A percentile compares a stretch with the other conserved stretches of the same genome.
Evolutionary conservation across 2,888 invertebrate genomes (phyloP).

Genomic region (Dynastes tityus): DNA sequence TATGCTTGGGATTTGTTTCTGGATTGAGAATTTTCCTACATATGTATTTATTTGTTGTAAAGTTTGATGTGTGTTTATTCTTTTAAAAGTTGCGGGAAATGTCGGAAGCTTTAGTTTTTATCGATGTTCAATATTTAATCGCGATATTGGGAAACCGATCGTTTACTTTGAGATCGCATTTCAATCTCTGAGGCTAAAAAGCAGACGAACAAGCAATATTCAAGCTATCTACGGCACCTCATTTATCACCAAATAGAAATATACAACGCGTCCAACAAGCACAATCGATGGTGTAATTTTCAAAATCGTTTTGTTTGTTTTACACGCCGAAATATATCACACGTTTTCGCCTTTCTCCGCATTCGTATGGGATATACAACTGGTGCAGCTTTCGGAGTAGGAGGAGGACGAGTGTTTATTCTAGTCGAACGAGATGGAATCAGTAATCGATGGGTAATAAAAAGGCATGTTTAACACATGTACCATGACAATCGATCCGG

Average conservation of each 20-base stretch:
- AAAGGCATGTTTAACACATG: conserved; percentile 33
- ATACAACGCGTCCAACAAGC: not conserved
- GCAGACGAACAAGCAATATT: not conserved
- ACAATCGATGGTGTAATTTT: not conserved
- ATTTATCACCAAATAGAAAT: conserved; percentile 14
- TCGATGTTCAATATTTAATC: not conserved
- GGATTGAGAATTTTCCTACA: too few species aligned
- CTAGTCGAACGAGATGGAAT: conserved; percentile 21
- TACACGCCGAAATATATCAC: not conserved
- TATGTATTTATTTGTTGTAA: too few species aligned
- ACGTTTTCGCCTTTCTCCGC: not conserved
- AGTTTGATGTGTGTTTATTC: too few species aligned
- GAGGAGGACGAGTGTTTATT: conserved; percentile 26
- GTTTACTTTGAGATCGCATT: not conserved
- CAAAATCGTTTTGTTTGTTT: conserved; percentile 14
- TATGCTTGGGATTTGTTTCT: too few species aligned
- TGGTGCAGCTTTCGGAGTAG: conserved; percentile 5
- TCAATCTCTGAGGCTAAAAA: not conserved
- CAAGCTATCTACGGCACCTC: not conserved
- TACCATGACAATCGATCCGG: conserved; percentile 30
- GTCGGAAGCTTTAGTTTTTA: too few species aligned
- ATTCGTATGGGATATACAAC: not conserved
- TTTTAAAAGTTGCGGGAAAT: too few species aligned
- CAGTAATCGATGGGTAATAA: conserved; percentile 34
- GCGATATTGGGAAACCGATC: not conserved